A percentile compares a stretch with the other conserved stretches of the same genome.
Conservation (phyloP, 1,140 invertebrate genomes). For the Sipha flava region DNA sequence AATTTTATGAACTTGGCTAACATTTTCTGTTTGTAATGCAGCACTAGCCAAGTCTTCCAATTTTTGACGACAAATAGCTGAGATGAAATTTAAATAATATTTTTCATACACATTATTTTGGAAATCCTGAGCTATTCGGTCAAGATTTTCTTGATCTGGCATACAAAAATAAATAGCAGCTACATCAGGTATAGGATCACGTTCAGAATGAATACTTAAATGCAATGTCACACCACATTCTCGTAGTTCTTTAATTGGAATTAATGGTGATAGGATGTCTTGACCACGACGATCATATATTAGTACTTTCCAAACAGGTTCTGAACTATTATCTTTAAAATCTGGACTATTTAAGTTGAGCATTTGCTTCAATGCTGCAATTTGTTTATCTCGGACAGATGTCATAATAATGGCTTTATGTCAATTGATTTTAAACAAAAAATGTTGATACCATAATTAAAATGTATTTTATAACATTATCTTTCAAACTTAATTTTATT, state of each 20-base stretch:
- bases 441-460: neutral
- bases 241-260: conserved; percentile 90
- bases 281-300: conserved; percentile 94
- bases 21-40: conserved; percentile 78
- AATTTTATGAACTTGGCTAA: conserved; percentile 85
- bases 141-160: conserved; percentile 94
- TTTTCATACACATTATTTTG: conserved; percentile 86
- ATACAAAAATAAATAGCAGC: conserved; percentile 97
- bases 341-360: conserved; percentile 79
- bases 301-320: conserved; percentile 91
- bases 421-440: neutral
- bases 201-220: conserved; percentile 87
- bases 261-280: conserved; percentile 94
- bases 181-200: conserved; percentile 95
- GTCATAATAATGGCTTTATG: neutral
- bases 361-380: conserved; percentile 36
- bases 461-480: neutral
- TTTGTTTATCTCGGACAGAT: conserved; percentile 12
- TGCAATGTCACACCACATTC: conserved; percentile 95
- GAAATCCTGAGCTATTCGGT: conserved; percentile 85
- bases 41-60: conserved; percentile 92
- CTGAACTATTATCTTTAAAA: conserved; percentile 61
- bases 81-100: conserved; percentile 97
- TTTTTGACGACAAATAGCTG: conserved; percentile 85
- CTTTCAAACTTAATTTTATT: neutral